Percentiles rank a stretch among this genome's conserved stretches.
Evolutionary conservation across 1,140 invertebrate genomes (phyloP).

Genomic region (Maconellicoccus hirsutus): DNA sequence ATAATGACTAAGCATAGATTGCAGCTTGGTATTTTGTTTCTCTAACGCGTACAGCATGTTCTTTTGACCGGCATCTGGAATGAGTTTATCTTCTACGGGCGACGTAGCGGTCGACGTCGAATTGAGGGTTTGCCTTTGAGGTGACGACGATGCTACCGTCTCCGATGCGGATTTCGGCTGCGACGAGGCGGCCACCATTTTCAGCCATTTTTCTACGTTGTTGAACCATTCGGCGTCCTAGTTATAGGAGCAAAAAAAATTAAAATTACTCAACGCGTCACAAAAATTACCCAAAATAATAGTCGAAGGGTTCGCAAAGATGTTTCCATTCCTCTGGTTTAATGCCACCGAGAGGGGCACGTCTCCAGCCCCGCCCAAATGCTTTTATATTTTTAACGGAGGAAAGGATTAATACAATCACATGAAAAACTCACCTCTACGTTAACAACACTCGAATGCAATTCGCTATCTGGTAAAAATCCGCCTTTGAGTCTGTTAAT

Average conservation of each 20-base stretch:
- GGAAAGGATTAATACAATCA: too few relatives aligned
- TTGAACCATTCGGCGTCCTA: background rate
- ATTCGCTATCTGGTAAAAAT: background rate
- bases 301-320: too few relatives aligned
- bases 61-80: constrained; percentile 21
- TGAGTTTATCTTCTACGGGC: background rate
- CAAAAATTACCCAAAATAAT: too few relatives aligned
- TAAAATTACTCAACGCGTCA: too few relatives aligned
- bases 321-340: too few relatives aligned
- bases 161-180: background rate
- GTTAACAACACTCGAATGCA: background rate
- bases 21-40: constrained; percentile 46
- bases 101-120: background rate
- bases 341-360: too few relatives aligned
- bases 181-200: background rate
- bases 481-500: background rate
- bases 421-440: too few relatives aligned
- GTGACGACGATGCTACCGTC: background rate
- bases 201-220: background rate
- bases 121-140: background rate
- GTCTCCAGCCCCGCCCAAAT: too few relatives aligned
- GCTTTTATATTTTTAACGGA: too few relatives aligned
- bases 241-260: background rate
- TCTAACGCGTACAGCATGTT: constrained; percentile 36
- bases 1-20: constrained; percentile 53